Percentiles rank a stretch among this genome's conserved stretches.
phyloP scores from a whole-genome alignment of 23 tunicate genomes.

The Trididemnum clinides region DNA sequence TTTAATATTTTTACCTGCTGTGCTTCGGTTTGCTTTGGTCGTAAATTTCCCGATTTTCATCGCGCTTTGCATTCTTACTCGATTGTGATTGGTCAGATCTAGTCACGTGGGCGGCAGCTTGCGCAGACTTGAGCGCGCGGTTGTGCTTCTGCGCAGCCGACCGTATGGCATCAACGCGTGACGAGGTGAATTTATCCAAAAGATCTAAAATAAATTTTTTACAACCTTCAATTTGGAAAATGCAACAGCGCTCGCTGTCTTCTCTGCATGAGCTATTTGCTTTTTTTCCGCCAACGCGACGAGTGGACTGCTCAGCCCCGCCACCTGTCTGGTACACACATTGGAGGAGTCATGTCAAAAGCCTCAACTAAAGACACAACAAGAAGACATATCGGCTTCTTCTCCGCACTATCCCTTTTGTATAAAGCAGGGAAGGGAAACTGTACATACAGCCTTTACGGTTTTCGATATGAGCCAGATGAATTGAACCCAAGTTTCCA shows the following conservation, averaged over 20 bases:
- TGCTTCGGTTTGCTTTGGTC: conserved; percentile 32
- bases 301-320: too few species aligned
- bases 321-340: too few species aligned
- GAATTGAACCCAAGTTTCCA: too few species aligned
- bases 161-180: conserved; percentile 51
- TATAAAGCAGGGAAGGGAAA: too few species aligned
- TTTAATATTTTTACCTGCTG: not conserved
- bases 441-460: too few species aligned
- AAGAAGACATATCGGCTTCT: too few species aligned
- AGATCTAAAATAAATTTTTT: conserved; percentile 41
- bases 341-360: too few species aligned
- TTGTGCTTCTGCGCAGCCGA: conserved; percentile 75
- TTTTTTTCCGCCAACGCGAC: too few species aligned
- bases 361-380: too few species aligned
- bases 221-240: not conserved
- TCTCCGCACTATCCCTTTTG: too few species aligned
- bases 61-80: not conserved
- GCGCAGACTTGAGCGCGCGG: conserved; percentile 58
- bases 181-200: conserved; percentile 52
- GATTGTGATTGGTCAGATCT: conserved; percentile 6
- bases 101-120: conserved; percentile 31
- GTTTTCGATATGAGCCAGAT: too few species aligned
- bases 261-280: too few species aligned
- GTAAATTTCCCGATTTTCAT: conserved; percentile 39
- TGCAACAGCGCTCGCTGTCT: not conserved